phyloP scores from a whole-genome alignment of 2,797 vertebrate genomes.

The Gadopsis bispinosus region DNA sequence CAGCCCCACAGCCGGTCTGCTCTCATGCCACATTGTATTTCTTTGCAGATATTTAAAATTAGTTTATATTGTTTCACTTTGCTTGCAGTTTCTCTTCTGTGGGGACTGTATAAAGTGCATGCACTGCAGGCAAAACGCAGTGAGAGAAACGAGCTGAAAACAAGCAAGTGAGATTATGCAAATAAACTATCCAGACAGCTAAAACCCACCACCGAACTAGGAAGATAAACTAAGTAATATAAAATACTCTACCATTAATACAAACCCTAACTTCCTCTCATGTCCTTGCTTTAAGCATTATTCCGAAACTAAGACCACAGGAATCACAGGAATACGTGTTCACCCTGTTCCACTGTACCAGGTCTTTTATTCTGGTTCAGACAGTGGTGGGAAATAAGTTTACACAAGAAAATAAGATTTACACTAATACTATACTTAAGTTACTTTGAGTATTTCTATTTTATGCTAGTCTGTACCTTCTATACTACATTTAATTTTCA shows the following conservation, averaged over 20 bases:
- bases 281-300: background rate
- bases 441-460: background rate
- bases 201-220: background rate
- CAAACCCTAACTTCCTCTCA: background rate
- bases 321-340: background rate
- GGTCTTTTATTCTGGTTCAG: background rate
- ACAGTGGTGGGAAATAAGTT: background rate
- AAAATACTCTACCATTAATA: background rate
- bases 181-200: slow-evolving; percentile 1
- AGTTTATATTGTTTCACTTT: slow-evolving; percentile 50
- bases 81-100: slow-evolving; percentile 29
- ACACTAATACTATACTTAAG: background rate
- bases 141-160: slow-evolving; percentile 30
- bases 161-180: slow-evolving; percentile 27
- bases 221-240: background rate
- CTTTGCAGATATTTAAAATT: slow-evolving; percentile 29
- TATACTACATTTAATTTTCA: background rate
- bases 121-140: slow-evolving; percentile 7
- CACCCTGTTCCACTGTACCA: background rate
- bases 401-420: background rate
- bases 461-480: background rate
- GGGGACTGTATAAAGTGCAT: slow-evolving; percentile 10
- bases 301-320: background rate
- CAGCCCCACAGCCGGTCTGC: slow-evolving; percentile 58
- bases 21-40: slow-evolving; percentile 48